Percentiles rank a stretch among this genome's conserved stretches.
These are phyloP conservation scores for Hylaeus volcanicus DNA, from an alignment of 1,140 invertebrate genomes.

Conservation along the genomic window DNA sequence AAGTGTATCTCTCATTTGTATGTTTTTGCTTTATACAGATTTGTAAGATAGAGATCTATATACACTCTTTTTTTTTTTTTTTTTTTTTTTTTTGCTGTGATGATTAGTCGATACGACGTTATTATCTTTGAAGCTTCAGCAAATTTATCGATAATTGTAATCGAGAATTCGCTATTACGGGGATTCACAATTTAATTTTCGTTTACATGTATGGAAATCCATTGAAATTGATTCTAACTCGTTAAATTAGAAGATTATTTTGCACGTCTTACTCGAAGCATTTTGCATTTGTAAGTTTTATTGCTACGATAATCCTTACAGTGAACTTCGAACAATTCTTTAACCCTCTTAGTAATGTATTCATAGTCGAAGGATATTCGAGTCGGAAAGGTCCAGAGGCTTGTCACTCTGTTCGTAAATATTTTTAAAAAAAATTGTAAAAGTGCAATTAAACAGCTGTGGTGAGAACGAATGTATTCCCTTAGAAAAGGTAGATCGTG, in stretches of 20 bases:
- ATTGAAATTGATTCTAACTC: background rate
- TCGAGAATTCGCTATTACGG: constrained; percentile 37
- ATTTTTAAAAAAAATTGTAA: constrained; percentile 22
- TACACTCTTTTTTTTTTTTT: constrained; percentile 28
- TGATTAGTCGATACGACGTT: constrained; percentile 41
- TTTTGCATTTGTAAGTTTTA: constrained; percentile 32
- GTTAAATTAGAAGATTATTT: constrained; percentile 11
- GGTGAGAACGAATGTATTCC: constrained; percentile 1
- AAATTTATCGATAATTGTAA: constrained; percentile 16
- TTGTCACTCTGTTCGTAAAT: background rate
- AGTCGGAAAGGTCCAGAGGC: background rate
- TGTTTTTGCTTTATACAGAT: constrained; percentile 30
- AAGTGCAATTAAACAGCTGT: constrained; percentile 46
- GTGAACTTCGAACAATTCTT: constrained; percentile 7
- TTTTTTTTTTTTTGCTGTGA: constrained; percentile 36
- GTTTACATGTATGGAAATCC: constrained; percentile 1
- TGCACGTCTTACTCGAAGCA: constrained; percentile 17
- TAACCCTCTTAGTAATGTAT: constrained; percentile 18
- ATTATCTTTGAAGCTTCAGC: constrained; percentile 15
- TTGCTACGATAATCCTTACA: background rate
- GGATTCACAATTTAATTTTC: constrained; percentile 30
- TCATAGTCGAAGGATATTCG: background rate
- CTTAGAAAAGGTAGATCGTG: background rate
- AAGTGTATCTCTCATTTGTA: constrained; percentile 33
- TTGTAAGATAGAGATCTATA: constrained; percentile 16